Conservation (phyloP, 1,140 invertebrate genomes). For the Arion vulgaris region DNA sequence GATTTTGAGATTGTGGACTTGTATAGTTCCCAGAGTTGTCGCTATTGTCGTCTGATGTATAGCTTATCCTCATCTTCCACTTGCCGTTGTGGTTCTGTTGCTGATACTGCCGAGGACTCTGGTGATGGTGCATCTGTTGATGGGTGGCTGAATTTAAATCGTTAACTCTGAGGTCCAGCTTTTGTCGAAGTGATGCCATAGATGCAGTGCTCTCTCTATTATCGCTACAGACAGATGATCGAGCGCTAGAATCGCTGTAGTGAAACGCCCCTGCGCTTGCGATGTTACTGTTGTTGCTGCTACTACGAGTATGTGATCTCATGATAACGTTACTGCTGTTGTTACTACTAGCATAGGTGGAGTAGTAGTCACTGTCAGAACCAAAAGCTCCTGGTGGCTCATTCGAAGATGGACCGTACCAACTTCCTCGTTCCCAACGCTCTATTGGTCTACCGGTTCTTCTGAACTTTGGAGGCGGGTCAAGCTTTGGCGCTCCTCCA, state of each 20-base stretch:
- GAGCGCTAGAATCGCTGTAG: slow-evolving; percentile 41
- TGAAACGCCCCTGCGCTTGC: slow-evolving; percentile 1
- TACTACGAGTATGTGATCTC: slow-evolving; percentile 21
- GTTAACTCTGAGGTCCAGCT: slow-evolving; percentile 43
- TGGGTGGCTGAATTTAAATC: slow-evolving; percentile 39
- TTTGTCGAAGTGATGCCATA: slow-evolving; percentile 9
- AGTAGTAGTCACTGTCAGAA: slow-evolving; percentile 47
- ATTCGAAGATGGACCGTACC: slow-evolving; percentile 22
- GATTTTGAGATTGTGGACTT: not conserved
- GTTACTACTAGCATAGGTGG: slow-evolving; percentile 36
- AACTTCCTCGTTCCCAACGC: slow-evolving; percentile 33
- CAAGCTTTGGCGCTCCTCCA: slow-evolving; percentile 56
- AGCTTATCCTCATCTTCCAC: slow-evolving; percentile 43
- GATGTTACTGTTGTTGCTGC: not conserved
- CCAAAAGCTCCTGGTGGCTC: not conserved
- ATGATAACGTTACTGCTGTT: not conserved
- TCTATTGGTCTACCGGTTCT: slow-evolving; percentile 26
- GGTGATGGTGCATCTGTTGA: slow-evolving; percentile 10
- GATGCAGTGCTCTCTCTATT: slow-evolving; percentile 39
- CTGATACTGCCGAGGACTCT: slow-evolving; percentile 1
- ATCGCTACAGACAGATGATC: slow-evolving; percentile 40
- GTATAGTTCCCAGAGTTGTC: slow-evolving; percentile 51
- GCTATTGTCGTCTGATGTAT: slow-evolving; percentile 50
- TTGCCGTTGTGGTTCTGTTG: slow-evolving; percentile 31
- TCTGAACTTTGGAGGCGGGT: slow-evolving; percentile 57